These are phyloP conservation scores for Tringa solitaria DNA, from an alignment of 2,113 vertebrate species.

Conservation along the genomic window DNA sequence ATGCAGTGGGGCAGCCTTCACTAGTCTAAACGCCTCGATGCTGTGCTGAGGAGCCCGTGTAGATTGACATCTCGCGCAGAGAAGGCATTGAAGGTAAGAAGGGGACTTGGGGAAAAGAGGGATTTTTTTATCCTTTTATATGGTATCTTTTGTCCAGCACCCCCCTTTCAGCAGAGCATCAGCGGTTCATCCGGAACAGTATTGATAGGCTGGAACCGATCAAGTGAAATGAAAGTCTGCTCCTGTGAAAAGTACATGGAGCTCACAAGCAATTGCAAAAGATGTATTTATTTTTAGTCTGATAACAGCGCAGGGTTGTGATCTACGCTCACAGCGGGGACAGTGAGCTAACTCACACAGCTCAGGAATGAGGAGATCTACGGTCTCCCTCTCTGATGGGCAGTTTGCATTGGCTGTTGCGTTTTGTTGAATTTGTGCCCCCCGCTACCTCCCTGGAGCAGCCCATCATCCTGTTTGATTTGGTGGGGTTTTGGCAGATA, in stretches of 20 bases:
- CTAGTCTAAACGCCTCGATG: slow-evolving; percentile 11
- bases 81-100: slow-evolving; percentile 67
- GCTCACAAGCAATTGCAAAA: background rate
- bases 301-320: background rate
- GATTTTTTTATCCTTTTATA: background rate
- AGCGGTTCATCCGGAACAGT: background rate
- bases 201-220: background rate
- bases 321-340: background rate
- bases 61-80: background rate
- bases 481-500: background rate
- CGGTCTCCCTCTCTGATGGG: background rate
- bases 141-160: background rate
- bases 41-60: slow-evolving; percentile 28
- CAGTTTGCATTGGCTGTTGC: slow-evolving; percentile 33
- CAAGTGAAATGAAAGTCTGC: slow-evolving; percentile 33
- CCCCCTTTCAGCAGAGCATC: background rate
- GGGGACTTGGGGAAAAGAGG: background rate
- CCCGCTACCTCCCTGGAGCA: background rate
- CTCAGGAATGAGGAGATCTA: background rate
- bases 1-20: slow-evolving; percentile 23
- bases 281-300: background rate
- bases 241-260: background rate
- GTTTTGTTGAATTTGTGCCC: background rate
- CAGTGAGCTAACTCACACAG: background rate
- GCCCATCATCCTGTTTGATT: background rate